Evolutionary conservation across 2,797 vertebrate genomes (phyloP), one percentile per base, ranked within the genome.

Genomic region (Alectoris magna): DNA sequence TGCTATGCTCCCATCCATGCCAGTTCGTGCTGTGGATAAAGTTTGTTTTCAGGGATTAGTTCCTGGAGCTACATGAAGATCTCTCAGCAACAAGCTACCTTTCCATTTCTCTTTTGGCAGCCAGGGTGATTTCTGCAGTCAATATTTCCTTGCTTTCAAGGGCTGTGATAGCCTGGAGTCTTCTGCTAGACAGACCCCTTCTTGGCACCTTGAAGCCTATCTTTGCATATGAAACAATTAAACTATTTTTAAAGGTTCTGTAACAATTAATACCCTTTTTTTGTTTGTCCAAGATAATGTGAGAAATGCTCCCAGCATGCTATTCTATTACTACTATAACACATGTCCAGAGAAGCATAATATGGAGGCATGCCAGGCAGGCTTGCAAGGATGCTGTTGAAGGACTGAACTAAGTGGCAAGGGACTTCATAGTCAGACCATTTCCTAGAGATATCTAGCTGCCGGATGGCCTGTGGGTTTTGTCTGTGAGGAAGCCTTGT

Each of bases 381-480:
- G 26, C 36, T 90, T 81, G 36, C 39, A 63, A 60, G 68, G 31
- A n/a, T 76, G 31, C 8, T 73, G 22, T 38, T 75, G 63, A 51
- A 86, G 49, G 4, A 10, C 16, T 79, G 39, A 27, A 56, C 34
- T 14, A 82, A 84, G 72, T 5, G 4, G 41, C 70, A 43, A 34
- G 27, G 67, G 39, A 56, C 53, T 76, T 82, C 4, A 1, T 64
- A 44, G 17, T 71, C 48, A 82, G 72, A 78, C 46, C 2, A 8
- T 84, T 89, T 95, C 53, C 71, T 83, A 74, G 75, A 82, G 27
- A 51, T 90, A 36, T 51, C n/a, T 55, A 44, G 48, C 71, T 66
- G 9, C 48, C 46, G 44, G 63, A 74, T 36, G 26, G 11, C 60
- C 88, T 84, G 51, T 80, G 41, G 49, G 66, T 53, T 74, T 91